These are phyloP conservation scores for Neosilurus hyrtlii DNA, from an alignment of 2,797 vertebrate species.

Conservation along the genomic window DNA sequence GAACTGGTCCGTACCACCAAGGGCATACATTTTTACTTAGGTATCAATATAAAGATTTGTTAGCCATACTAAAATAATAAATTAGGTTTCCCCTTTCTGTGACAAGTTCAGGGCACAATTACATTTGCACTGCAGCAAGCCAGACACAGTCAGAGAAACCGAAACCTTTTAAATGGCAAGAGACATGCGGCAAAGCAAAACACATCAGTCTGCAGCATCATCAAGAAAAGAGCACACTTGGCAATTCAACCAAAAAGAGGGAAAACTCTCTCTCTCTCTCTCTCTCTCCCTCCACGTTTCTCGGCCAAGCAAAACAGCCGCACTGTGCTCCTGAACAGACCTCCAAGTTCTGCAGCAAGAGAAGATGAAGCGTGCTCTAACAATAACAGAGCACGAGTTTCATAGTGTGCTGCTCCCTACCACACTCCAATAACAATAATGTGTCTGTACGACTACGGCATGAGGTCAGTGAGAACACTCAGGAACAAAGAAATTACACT, in stretches of 20 bases:
- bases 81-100: slow-evolving; percentile 7
- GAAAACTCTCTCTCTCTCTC: slow-evolving; percentile 18
- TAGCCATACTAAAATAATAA: not conserved
- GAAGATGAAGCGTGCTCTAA: slow-evolving; percentile 48
- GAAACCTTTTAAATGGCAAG: slow-evolving; percentile 36
- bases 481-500: not conserved
- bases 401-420: slow-evolving; percentile 21
- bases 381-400: slow-evolving; percentile 43
- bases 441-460: not conserved
- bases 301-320: slow-evolving; percentile 47
- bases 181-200: slow-evolving; percentile 22
- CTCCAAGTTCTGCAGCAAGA: slow-evolving; percentile 36
- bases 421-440: slow-evolving; percentile 33
- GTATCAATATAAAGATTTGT: slow-evolving; percentile 3
- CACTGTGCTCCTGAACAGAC: slow-evolving; percentile 43
- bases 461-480: not conserved
- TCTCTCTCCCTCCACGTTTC: slow-evolving; percentile 8
- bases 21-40: not conserved
- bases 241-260: slow-evolving; percentile 35
- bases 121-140: slow-evolving; percentile 24
- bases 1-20: not conserved
- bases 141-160: slow-evolving; percentile 34
- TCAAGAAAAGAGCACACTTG: slow-evolving; percentile 42
- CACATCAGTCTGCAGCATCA: slow-evolving; percentile 41
- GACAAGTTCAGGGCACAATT: slow-evolving; percentile 18